A percentile compares a stretch with the other conserved stretches of the same genome.
phyloP scores from a whole-genome alignment of 2,888 invertebrate genomes.

The Drosophila koepferae region DNA sequence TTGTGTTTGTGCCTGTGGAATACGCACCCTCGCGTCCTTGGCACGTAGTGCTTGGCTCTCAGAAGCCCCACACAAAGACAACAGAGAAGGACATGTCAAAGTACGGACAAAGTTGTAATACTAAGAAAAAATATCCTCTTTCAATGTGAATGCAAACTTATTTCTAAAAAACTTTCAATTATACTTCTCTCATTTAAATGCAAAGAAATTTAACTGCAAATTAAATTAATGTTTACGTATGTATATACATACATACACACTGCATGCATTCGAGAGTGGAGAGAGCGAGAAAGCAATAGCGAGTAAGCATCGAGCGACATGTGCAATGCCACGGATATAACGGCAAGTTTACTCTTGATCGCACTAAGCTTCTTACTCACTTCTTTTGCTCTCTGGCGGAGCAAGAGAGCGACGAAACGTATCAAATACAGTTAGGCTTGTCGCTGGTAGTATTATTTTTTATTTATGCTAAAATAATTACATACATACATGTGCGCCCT shows the following conservation, averaged over 20 bases:
- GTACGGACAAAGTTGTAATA: conserved; percentile 35
- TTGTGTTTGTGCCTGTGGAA: conserved; percentile 28
- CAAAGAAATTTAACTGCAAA: neutral
- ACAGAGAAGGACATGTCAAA: conserved; percentile 46
- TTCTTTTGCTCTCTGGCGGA: neutral
- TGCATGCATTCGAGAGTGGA: neutral
- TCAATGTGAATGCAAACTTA: conserved; percentile 9
- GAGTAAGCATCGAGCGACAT: neutral
- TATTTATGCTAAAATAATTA: neutral
- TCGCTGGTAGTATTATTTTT: neutral
- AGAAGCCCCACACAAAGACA: conserved; percentile 47
- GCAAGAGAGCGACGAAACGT: neutral
- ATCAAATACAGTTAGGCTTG: neutral
- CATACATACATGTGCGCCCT: no score
- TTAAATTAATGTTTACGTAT: neutral
- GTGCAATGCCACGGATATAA: neutral
- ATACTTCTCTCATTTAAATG: neutral
- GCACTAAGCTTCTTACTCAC: neutral
- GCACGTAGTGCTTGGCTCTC: conserved; percentile 28
- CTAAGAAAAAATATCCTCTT: conserved; percentile 18
- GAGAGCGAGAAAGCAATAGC: neutral
- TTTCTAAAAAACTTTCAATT: neutral
- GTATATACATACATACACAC: conserved; percentile 1
- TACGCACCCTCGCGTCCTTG: conserved; percentile 56
- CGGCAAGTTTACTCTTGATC: neutral